These are phyloP conservation scores for Metridium senile DNA, from an alignment of 92 coral and sea anemone genomes.

Conservation along the genomic window DNA sequence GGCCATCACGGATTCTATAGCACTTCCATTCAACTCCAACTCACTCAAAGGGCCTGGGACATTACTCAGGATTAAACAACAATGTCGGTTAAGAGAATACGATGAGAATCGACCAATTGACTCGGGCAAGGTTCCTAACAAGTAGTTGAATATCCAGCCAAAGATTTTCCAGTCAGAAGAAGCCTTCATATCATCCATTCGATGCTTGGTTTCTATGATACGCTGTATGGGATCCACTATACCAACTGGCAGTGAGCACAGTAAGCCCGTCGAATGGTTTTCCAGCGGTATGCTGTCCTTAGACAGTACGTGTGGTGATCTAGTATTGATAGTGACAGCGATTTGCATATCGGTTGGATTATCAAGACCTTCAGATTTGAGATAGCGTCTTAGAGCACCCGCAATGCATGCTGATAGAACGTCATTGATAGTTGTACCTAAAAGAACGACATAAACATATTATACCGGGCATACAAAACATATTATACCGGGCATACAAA, in stretches of 20 bases:
- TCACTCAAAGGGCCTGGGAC: constrained; percentile 95
- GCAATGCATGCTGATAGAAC: constrained; percentile 91
- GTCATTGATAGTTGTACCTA: constrained; percentile 96
- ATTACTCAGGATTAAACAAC: constrained; percentile 90
- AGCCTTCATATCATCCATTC: constrained; percentile 90
- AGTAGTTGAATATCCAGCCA: constrained; percentile 73
- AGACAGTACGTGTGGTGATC: constrained; percentile 69
- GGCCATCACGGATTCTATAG: constrained; percentile 83
- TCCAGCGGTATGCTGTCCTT: constrained; percentile 86
- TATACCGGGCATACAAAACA: neutral
- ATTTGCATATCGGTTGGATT: constrained; percentile 92
- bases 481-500: neutral
- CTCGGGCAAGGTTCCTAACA: constrained; percentile 86
- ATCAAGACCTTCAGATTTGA: constrained; percentile 70
- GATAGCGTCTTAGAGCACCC: constrained; percentile 89
- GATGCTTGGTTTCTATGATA: constrained; percentile 79
- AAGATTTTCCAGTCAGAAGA: constrained; percentile 88
- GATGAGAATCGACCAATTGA: constrained; percentile 82
- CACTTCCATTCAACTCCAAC: constrained; percentile 76
- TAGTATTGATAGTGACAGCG: constrained; percentile 86
- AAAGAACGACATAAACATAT: too few relatives aligned
- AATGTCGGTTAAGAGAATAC: constrained; percentile 71
- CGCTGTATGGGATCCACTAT: constrained; percentile 69
- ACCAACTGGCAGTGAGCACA: constrained; percentile 86
- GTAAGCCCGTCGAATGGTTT: constrained; percentile 87